Evolutionary conservation across 2,113 vertebrate genomes (phyloP).

Genomic region (Ornithorhynchus anatinus): DNA sequence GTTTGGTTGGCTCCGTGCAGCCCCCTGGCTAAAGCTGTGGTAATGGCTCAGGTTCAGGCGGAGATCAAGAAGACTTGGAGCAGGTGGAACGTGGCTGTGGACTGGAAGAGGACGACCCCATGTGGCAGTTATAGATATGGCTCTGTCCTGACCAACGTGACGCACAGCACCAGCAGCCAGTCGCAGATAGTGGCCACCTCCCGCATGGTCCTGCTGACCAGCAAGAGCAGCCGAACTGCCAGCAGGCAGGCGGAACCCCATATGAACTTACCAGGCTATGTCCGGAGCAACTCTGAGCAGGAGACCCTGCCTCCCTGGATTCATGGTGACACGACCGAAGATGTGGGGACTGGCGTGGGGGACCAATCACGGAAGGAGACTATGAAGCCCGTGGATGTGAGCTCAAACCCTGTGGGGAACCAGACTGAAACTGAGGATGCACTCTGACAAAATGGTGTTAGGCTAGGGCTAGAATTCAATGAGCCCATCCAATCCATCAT

Average conservation of each 20-base stretch:
- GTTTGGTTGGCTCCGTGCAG: too few species aligned
- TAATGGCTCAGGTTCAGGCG: constrained; percentile 79
- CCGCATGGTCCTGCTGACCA: constrained; percentile 71
- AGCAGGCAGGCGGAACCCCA: constrained; percentile 53
- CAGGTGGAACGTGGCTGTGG: constrained; percentile 77
- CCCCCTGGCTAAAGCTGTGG: too few species aligned
- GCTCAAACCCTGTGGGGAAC: neutral
- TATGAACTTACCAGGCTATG: constrained; percentile 82
- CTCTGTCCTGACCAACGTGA: constrained; percentile 81
- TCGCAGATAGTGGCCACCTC: constrained; percentile 74
- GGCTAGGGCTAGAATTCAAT: neutral
- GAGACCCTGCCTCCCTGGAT: constrained; percentile 71
- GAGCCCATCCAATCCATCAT: neutral
- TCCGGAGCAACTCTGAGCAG: constrained; percentile 83
- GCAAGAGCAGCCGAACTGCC: constrained; percentile 50
- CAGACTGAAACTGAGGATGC: constrained; percentile 37
- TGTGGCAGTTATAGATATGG: constrained; percentile 80
- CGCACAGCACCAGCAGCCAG: constrained; percentile 85
- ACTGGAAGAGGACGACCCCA: constrained; percentile 80
- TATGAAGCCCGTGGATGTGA: constrained; percentile 22
- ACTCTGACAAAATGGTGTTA: constrained; percentile 23
- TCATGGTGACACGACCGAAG: constrained; percentile 73
- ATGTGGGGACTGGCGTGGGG: constrained; percentile 64
- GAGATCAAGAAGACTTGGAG: constrained; percentile 90
- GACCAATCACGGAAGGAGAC: constrained; percentile 73